These are phyloP conservation scores for Malthinus flaveolus DNA, from an alignment of 2,888 invertebrate genomes.

Conservation along the genomic window DNA sequence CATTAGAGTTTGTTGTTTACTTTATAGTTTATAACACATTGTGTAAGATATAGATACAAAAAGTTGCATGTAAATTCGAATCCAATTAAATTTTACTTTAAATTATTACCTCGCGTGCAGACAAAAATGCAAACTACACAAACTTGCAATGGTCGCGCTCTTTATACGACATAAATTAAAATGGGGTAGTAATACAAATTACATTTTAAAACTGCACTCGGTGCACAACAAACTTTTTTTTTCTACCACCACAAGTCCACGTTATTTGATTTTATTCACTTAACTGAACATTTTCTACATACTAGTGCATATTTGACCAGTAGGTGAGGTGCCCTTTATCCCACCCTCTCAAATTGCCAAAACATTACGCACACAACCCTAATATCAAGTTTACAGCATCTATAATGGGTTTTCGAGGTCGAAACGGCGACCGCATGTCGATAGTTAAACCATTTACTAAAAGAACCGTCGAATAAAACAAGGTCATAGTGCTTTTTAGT, in stretches of 20 bases:
- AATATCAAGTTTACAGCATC: conserved; percentile 44
- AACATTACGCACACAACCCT: conserved; percentile 49
- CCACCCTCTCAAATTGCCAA: conserved; percentile 41
- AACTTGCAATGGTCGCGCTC: conserved; percentile 6
- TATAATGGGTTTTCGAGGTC: conserved; percentile 44
- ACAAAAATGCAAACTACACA: conserved; percentile 26
- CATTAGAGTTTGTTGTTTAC: too few species aligned
- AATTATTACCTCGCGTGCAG: conserved; percentile 30
- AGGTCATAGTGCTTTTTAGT: conserved; percentile 41
- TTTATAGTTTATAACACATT: too few species aligned
- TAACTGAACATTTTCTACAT: conserved; percentile 24
- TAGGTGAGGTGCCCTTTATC: conserved; percentile 20
- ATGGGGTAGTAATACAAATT: not conserved
- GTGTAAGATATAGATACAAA: not conserved
- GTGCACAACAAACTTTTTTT: too few species aligned
- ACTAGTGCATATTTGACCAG: conserved; percentile 19
- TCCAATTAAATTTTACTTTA: conserved; percentile 21
- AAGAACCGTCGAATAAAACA: conserved; percentile 34
- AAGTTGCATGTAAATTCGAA: conserved; percentile 10
- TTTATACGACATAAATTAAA: not conserved
- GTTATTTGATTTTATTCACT: conserved; percentile 1
- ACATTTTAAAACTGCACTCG: not conserved
- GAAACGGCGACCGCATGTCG: conserved; percentile 42
- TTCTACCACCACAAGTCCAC: not conserved
- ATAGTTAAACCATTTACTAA: conserved; percentile 30